Evolutionary conservation across 1,140 invertebrate genomes (phyloP).

Genomic region (Varroa destructor): DNA sequence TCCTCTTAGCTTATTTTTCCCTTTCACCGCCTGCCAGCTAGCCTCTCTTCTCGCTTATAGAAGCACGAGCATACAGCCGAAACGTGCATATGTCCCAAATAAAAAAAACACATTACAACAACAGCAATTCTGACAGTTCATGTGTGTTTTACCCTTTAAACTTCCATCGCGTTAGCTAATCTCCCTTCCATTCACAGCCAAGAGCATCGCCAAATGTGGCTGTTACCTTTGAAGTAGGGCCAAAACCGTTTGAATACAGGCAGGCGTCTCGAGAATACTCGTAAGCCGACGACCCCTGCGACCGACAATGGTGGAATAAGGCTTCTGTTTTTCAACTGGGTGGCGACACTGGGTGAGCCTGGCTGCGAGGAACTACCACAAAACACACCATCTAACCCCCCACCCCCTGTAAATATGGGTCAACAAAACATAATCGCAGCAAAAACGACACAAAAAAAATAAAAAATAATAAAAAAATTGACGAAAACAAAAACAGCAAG

Average conservation of each 20-base stretch:
- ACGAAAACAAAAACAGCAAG: no score
- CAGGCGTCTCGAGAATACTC: slow-evolving; percentile 4
- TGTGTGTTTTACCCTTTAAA: neutral
- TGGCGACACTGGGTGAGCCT: neutral
- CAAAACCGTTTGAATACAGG: slow-evolving; percentile 18
- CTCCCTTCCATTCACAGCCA: neutral
- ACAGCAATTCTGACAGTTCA: neutral
- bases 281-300: neutral
- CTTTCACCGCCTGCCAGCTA: no score
- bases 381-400: neutral
- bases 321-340: neutral
- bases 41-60: no score
- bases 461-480: no score
- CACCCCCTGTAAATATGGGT: neutral
- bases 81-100: no score
- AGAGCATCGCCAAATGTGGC: neutral
- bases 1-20: no score
- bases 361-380: neutral
- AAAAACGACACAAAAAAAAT: no score
- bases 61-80: no score
- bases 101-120: neutral
- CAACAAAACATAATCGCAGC: no score
- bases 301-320: neutral
- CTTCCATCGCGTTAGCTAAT: neutral
- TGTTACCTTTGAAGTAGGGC: slow-evolving; percentile 15